These are phyloP conservation scores for Diadegma fenestrale DNA, from an alignment of 2,888 invertebrate species.

Conservation along the genomic window DNA sequence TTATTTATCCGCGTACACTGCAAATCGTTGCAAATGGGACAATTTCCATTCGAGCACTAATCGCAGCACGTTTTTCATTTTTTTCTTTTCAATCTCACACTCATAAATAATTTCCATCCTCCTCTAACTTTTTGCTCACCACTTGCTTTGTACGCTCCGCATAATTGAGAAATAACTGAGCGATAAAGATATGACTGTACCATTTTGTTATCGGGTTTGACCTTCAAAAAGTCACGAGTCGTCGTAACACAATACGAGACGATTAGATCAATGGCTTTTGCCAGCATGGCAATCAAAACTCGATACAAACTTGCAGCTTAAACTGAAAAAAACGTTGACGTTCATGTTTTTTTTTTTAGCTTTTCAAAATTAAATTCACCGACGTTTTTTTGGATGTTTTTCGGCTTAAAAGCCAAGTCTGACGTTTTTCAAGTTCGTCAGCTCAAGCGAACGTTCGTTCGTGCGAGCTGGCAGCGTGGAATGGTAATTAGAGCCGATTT, in stretches of 20 bases:
- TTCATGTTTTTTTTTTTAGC: background rate
- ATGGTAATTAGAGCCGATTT: background rate
- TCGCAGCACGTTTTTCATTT: background rate
- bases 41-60: slow-evolving; percentile 15
- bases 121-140: background rate
- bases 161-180: background rate
- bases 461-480: background rate
- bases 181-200: slow-evolving; percentile 1
- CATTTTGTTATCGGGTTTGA: slow-evolving; percentile 15
- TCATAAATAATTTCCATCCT: background rate
- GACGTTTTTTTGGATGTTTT: background rate
- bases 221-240: slow-evolving; percentile 20
- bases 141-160: background rate
- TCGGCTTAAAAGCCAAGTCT: background rate
- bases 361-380: background rate
- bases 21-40: background rate
- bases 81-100: background rate
- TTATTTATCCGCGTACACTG: slow-evolving; percentile 23
- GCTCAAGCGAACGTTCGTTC: background rate
- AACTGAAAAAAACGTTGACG: slow-evolving; percentile 7
- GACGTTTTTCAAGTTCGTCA: background rate
- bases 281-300: background rate
- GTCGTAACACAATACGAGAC: slow-evolving; percentile 8
- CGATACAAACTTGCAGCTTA: background rate
- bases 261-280: slow-evolving; percentile 10